Conservation (phyloP, 2,888 invertebrate species). For the Polyploca ridens region DNA sequence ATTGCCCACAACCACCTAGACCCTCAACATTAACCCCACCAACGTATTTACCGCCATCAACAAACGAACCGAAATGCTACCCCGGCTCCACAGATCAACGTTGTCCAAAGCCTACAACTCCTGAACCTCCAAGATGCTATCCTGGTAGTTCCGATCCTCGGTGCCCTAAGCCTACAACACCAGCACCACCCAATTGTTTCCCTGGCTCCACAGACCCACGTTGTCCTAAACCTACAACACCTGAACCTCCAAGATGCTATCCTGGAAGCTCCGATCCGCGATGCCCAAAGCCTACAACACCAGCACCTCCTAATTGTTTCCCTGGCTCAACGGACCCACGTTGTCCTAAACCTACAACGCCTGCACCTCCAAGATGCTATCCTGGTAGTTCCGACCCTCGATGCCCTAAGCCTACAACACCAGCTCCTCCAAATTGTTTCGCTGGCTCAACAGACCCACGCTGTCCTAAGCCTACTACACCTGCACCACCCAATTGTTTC, state of each 20-base stretch:
- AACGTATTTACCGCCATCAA: conserved; percentile 37
- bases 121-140: conserved; percentile 37
- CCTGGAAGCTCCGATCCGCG: conserved; percentile 46
- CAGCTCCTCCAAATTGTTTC: conserved; percentile 34
- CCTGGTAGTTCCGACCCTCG: conserved; percentile 47
- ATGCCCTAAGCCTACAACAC: conserved; percentile 45
- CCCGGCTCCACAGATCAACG: conserved; percentile 43
- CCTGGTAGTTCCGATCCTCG: conserved; percentile 49
- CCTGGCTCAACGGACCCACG: conserved; percentile 36
- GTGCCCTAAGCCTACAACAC: conserved; percentile 48
- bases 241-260: conserved; percentile 38
- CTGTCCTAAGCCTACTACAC: conserved; percentile 41
- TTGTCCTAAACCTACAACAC: conserved; percentile 34
- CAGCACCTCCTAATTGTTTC: conserved; percentile 26
- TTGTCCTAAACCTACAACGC: conserved; percentile 45
- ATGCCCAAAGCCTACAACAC: conserved; percentile 38
- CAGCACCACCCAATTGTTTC: conserved; percentile 29
- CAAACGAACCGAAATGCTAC: conserved; percentile 41
- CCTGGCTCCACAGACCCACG: conserved; percentile 23
- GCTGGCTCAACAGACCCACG: conserved; percentile 40
- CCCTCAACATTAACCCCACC: conserved; percentile 38
- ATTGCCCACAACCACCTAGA: conserved; percentile 44
- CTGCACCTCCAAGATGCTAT: conserved; percentile 36
- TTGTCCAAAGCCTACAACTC: conserved; percentile 38
- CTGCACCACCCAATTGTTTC: conserved; percentile 21